These are phyloP conservation scores for Eilema griseolum DNA, from an alignment of 2,888 invertebrate genomes.

Conservation along the genomic window DNA sequence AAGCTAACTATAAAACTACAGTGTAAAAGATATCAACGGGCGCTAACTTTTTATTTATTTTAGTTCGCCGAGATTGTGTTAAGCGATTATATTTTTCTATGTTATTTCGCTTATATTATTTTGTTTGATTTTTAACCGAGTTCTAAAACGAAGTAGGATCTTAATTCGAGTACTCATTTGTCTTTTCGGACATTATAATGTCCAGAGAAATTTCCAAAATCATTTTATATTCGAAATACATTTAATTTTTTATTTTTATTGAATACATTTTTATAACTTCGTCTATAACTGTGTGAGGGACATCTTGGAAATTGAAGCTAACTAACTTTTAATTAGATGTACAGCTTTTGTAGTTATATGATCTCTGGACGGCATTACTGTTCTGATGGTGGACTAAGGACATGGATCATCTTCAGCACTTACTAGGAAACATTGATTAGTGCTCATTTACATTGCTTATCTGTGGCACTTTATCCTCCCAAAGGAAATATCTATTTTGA, in stretches of 20 bases:
- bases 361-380: too few relatives aligned
- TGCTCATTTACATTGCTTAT: background rate
- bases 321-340: background rate
- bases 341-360: too few relatives aligned
- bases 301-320: background rate
- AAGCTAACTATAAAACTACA: conserved; percentile 19
- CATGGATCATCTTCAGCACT: background rate
- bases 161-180: too few relatives aligned
- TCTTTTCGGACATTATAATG: too few relatives aligned
- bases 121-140: too few relatives aligned
- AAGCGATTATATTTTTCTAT: background rate
- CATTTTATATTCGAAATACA: too few relatives aligned
- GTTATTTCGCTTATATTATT: background rate
- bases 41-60: conserved; percentile 27
- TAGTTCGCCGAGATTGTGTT: background rate
- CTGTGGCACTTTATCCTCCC: background rate
- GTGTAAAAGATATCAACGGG: conserved; percentile 65
- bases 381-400: background rate
- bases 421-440: background rate
- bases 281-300: background rate
- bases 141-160: too few relatives aligned
- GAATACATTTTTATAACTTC: background rate
- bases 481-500: background rate
- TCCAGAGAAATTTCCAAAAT: too few relatives aligned
- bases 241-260: background rate